Conservation (phyloP, 1,140 invertebrate species). For the Mycetomoellerius zeteki region DNA sequence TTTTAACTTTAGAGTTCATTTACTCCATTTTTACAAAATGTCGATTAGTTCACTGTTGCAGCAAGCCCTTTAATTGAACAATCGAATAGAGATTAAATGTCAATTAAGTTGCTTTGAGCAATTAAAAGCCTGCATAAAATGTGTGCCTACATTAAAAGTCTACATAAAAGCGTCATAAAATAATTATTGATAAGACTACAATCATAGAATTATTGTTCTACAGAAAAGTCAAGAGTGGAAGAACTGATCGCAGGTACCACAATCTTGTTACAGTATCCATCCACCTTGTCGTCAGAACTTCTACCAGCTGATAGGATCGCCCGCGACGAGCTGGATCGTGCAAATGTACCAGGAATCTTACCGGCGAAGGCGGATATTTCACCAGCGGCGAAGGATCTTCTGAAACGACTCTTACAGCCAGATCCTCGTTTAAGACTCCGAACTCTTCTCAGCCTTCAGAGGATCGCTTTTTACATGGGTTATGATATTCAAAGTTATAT, state of each 20-base stretch:
- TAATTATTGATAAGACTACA: not conserved
- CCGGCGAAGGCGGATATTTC: conserved; percentile 77
- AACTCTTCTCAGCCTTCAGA: conserved; percentile 83
- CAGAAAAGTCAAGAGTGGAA: not conserved
- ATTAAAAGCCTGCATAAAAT: not conserved
- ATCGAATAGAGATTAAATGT: not conserved
- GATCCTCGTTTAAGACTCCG: conserved; percentile 84
- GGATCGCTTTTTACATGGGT: conserved; percentile 87
- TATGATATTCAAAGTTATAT: conserved; percentile 82
- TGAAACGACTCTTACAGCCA: conserved; percentile 84
- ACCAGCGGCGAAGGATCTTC: conserved; percentile 81
- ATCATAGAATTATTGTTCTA: not conserved
- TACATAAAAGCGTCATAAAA: not conserved
- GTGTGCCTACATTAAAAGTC: too few relatives aligned
- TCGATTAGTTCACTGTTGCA: too few relatives aligned
- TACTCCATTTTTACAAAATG: too few relatives aligned
- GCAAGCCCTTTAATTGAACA: too few relatives aligned
- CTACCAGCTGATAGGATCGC: conserved; percentile 28
- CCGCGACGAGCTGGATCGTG: conserved; percentile 3
- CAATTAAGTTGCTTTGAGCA: not conserved
- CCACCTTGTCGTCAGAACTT: conserved; percentile 41
- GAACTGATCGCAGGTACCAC: not conserved
- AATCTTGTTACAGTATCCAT: conserved; percentile 69
- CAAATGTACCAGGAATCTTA: conserved; percentile 68
- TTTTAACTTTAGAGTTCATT: too few relatives aligned